Percentiles rank a stretch among this genome's conserved stretches.
These are phyloP conservation scores for Drosophila kurseongensis DNA, from an alignment of 1,140 invertebrate species.

Conservation along the genomic window DNA sequence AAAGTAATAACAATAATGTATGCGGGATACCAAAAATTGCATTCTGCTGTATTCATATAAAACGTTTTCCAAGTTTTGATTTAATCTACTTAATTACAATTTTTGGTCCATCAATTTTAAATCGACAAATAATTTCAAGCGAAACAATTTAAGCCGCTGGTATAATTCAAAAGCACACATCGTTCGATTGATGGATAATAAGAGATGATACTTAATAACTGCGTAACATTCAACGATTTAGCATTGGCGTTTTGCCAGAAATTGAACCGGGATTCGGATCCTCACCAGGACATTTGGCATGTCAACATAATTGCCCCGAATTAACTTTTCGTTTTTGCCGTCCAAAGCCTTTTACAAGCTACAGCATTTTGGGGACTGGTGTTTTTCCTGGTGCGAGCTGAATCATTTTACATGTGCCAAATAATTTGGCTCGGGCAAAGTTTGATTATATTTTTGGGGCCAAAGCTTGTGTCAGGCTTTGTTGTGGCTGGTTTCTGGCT, in stretches of 20 bases:
- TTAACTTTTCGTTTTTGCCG: constrained; percentile 73
- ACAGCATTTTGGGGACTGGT: constrained; percentile 32
- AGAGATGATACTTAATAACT: neutral
- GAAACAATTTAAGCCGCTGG: constrained; percentile 6
- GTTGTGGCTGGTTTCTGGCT: constrained; percentile 22
- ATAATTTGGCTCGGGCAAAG: constrained; percentile 66
- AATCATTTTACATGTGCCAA: constrained; percentile 55
- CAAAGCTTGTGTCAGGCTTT: constrained; percentile 23
- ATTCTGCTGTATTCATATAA: neutral
- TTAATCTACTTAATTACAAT: constrained; percentile 7
- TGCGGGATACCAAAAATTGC: neutral
- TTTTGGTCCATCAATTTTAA: constrained; percentile 19
- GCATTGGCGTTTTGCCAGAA: constrained; percentile 44
- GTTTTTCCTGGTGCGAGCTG: constrained; percentile 11
- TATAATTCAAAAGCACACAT: constrained; percentile 50
- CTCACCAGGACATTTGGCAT: constrained; percentile 69
- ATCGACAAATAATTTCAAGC: neutral
- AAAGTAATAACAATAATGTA: constrained; percentile 39
- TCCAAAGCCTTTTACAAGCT: constrained; percentile 50
- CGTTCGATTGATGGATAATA: constrained; percentile 17
- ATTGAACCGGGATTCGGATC: constrained; percentile 6
- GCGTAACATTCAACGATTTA: constrained; percentile 1
- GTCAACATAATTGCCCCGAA: constrained; percentile 81
- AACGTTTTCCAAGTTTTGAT: constrained; percentile 25
- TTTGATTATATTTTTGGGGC: constrained; percentile 63